phyloP scores from a whole-genome alignment of 1,140 invertebrate genomes.

The Steinernema khuongi region DNA sequence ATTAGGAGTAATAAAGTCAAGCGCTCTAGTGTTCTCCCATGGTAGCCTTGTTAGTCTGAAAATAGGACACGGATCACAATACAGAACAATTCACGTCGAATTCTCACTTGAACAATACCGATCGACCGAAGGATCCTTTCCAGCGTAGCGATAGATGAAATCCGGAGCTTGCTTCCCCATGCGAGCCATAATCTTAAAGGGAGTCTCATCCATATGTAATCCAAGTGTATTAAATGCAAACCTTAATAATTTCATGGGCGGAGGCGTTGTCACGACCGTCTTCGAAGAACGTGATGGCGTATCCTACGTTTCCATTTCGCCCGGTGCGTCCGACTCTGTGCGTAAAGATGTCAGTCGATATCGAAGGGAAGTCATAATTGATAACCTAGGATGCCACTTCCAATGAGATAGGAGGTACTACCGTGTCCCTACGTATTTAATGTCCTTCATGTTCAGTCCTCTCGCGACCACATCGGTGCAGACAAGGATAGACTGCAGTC shows the following conservation, averaged over 20 bases:
- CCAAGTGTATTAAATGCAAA: no score
- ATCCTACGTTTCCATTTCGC: background rate
- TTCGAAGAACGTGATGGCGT: background rate
- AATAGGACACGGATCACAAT: slow-evolving; percentile 13
- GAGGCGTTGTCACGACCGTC: background rate
- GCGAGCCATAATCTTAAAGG: background rate
- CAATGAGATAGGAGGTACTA: background rate
- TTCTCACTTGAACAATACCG: slow-evolving; percentile 74
- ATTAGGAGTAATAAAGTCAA: background rate
- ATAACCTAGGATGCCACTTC: background rate
- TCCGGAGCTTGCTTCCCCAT: background rate
- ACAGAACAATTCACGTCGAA: slow-evolving; percentile 16
- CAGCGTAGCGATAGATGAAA: background rate
- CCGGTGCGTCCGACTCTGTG: background rate
- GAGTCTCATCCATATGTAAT: no score
- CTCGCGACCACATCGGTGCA: background rate
- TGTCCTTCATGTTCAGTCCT: background rate
- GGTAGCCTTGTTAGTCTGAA: slow-evolving; percentile 29
- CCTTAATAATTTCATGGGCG: background rate
- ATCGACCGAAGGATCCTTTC: no score
- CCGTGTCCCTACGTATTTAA: background rate
- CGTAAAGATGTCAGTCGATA: background rate
- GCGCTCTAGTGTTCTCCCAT: slow-evolving; percentile 26
- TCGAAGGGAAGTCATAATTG: background rate
- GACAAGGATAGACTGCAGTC: background rate